Percentiles rank a stretch among this genome's conserved stretches.
phyloP scores from a whole-genome alignment of 2,888 invertebrate genomes.

The Agrochola macilenta region DNA sequence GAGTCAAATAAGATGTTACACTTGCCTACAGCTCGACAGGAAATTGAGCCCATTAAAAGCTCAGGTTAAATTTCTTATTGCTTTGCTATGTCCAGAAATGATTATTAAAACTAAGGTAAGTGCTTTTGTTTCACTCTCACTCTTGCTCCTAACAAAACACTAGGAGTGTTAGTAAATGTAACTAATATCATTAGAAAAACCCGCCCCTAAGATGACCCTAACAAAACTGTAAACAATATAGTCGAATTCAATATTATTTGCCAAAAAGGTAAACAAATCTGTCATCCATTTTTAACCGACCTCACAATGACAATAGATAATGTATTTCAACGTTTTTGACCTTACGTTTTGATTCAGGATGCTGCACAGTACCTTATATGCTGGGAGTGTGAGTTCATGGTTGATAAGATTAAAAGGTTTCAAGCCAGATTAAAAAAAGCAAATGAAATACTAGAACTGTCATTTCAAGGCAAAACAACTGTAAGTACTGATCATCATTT shows the following conservation, averaged over 20 bases:
- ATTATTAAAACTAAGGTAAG: neutral
- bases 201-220: neutral
- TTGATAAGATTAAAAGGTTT: conserved; percentile 16
- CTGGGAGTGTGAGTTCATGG: conserved; percentile 31
- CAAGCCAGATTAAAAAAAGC: conserved; percentile 11
- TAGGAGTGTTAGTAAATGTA: neutral
- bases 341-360: neutral
- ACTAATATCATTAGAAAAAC: neutral
- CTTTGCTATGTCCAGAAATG: conserved; percentile 28
- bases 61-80: neutral
- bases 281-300: neutral
- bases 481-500: conserved; percentile 3
- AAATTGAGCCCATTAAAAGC: conserved; percentile 9
- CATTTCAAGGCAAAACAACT: neutral
- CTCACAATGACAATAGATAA: neutral
- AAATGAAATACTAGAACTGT: neutral
- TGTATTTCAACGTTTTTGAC: neutral
- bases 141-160: neutral
- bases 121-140: neutral
- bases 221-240: no score
- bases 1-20: conserved; percentile 20
- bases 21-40: conserved; percentile 20
- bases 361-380: neutral
- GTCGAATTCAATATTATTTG: neutral
- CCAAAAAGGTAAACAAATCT: neutral